Evolutionary conservation across 2,888 invertebrate species (phyloP).

Genomic region (Leptothorax acervorum): DNA sequence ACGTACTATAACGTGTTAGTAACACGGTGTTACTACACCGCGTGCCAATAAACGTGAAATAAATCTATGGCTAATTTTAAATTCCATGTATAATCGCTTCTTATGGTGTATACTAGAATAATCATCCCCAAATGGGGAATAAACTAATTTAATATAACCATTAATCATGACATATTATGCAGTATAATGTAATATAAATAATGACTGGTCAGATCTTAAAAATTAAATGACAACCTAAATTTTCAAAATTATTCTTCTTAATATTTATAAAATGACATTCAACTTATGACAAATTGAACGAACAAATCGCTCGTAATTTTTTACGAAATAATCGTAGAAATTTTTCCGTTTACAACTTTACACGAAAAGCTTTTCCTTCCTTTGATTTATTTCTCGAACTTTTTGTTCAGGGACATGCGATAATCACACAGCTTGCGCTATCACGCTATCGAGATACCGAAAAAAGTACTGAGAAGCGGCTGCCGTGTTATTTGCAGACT

Average conservation of each 20-base stretch:
- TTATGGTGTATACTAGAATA: conserved; percentile 9
- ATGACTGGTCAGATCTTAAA: not conserved
- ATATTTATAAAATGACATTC: not conserved
- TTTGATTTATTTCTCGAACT: not conserved
- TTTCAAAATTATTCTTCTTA: not conserved
- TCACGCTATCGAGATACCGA: conserved; percentile 10
- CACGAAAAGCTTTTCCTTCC: not conserved
- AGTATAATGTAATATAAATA: not conserved
- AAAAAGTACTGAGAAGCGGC: not conserved
- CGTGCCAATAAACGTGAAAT: conserved; percentile 16
- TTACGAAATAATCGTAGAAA: not conserved
- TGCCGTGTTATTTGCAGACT: not conserved
- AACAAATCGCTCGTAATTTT: not conserved
- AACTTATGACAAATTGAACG: not conserved
- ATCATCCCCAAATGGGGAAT: not conserved
- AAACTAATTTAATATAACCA: not conserved
- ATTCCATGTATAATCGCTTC: not conserved
- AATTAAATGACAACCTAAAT: not conserved
- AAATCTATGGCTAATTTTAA: conserved; percentile 18
- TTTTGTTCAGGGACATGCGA: not conserved
- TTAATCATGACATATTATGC: not conserved
- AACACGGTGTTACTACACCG: not conserved
- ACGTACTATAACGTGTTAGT: not conserved
- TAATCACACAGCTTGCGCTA: not conserved
- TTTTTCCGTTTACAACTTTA: not conserved